Evolutionary conservation across 1,140 invertebrate genomes (phyloP), one percentile per base, ranked within the genome.

Genomic region (Drosophila equinoxialis): DNA sequence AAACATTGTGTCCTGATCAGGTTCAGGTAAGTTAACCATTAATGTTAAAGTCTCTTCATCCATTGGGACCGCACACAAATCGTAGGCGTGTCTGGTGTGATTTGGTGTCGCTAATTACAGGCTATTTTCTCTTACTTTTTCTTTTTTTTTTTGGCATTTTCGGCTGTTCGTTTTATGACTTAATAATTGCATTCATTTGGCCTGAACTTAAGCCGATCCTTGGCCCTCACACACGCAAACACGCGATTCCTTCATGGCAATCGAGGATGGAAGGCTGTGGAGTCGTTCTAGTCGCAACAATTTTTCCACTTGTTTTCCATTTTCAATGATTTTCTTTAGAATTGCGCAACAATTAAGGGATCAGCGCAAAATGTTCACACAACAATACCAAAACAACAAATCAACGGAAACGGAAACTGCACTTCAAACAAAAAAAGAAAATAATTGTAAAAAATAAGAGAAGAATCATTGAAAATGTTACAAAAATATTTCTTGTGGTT

Each of bases 101-200:
- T 86, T 90, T 90, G 85, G 85, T 90, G 85, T 90, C 85, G 85
- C 85, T 90, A 90, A 90, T 90, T 90, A 90, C 81, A 90, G 85
- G 81, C 72, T 79, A 66, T 62, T 11, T 30, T 37, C 35, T 37
- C 35, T 11, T 37, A 30, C 35, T 37, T 37, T 37, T 37, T 11
- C 10, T 11, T 37, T 37, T 42, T 51, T 51, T 51, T 51, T 51
- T 51, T 54, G 63, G 71, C 63, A 75, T 89, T 90, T 84, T 81
- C 51, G 75, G 74, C 65, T 74, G 70, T 64, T 54, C 75, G 81
- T 90, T 90, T 89, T 89, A 89, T 89, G 84, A 79, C 84, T 89
- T 79, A 78, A 89, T 89, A 89, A 90, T 89, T 89, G 85, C 80
- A 75, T 75, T 89, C 82, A 76, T 67, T 86, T 73, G 75, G 69